Percentiles rank a stretch among this genome's conserved stretches.
These are phyloP conservation scores for Meteorus colon DNA, from an alignment of 2,888 invertebrate genomes.

Conservation along the genomic window DNA sequence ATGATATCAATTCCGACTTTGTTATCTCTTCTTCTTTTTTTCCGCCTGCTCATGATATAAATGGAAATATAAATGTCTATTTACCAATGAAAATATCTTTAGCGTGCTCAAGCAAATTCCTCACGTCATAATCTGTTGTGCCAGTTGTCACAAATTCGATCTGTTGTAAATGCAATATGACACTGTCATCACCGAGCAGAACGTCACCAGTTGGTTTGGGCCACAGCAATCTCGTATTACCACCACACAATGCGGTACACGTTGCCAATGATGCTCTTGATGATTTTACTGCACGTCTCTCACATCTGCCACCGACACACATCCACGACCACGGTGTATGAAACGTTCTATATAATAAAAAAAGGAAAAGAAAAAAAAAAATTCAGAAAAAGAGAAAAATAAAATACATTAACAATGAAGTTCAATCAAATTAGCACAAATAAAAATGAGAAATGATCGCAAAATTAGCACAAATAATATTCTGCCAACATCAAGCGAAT, in stretches of 20 bases:
- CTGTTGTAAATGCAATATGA: constrained; percentile 76
- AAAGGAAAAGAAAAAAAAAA: neutral
- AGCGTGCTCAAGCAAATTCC: constrained; percentile 67
- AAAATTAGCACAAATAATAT: constrained; percentile 6
- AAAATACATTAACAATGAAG: neutral
- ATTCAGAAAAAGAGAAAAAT: neutral
- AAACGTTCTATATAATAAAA: constrained; percentile 59
- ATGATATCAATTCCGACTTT: too few species aligned
- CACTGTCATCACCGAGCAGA: constrained; percentile 79
- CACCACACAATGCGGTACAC: constrained; percentile 85
- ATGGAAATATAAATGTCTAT: neutral
- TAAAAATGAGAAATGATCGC: neutral
- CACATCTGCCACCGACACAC: constrained; percentile 81
- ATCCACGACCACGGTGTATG: constrained; percentile 84
- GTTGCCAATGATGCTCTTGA: constrained; percentile 82
- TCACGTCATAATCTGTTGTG: constrained; percentile 64
- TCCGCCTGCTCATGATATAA: too few species aligned
- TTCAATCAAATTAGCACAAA: neutral
- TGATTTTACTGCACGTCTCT: constrained; percentile 78
- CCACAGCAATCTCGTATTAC: constrained; percentile 82
- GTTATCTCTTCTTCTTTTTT: too few species aligned
- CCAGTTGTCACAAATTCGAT: constrained; percentile 71
- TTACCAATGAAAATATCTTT: constrained; percentile 70
- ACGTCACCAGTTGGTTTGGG: constrained; percentile 85
- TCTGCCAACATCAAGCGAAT: neutral